Evolutionary conservation across 2,888 invertebrate species (phyloP), one percentile per base, ranked within the genome.

Genomic region (Petrolisthes cinctipes): DNA sequence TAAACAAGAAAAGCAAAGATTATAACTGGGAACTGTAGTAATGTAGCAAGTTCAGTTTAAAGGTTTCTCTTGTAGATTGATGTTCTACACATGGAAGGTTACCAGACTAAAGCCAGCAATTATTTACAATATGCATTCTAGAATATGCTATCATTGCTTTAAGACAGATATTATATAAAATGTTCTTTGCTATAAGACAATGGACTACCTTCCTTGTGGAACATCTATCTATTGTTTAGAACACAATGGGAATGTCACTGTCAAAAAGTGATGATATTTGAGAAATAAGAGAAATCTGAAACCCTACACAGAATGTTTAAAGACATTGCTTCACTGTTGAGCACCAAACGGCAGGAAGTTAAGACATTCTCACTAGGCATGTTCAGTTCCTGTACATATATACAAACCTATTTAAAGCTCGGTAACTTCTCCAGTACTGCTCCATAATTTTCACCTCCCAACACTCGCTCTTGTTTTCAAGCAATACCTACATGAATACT

Each of bases 381-480:
- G 11, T 68, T 86, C 54, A 81, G 20, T 84, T 79, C 51, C 87
- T 88, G 84, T 88, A 88, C 87, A 88, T 84, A 88, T 88, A 84
- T 88, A 88, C 87, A 88, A 86, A 82, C 83, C 79, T 84, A 84
- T 84, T 88, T 88, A 88, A 88, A 88, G 87, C 87, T 88, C 80
- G 66, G 75, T 84, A 83, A 83, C 68, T 84, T 88, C 84, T 88
- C 87, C 87, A 88, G 87, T 82, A 84, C 71, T 87, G 83, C 79
- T 84, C 79, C 84, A 81, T 56, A 73, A 66, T 54, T 68, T 78
- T 61, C 20, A 17, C 80, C 80, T 81, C 73, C 53, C 17, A 54
- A 37, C 37, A 37, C 37, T 1, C 37, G 2, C 37, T 37, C 37
- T 37, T 37, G 37, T 37, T 37, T 37, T 37, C 37, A 37, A 37